A percentile compares a stretch with the other conserved stretches of the same genome.
These are phyloP conservation scores for Amphipoea oculea DNA, from an alignment of 2,888 invertebrate species.

Conservation along the genomic window DNA sequence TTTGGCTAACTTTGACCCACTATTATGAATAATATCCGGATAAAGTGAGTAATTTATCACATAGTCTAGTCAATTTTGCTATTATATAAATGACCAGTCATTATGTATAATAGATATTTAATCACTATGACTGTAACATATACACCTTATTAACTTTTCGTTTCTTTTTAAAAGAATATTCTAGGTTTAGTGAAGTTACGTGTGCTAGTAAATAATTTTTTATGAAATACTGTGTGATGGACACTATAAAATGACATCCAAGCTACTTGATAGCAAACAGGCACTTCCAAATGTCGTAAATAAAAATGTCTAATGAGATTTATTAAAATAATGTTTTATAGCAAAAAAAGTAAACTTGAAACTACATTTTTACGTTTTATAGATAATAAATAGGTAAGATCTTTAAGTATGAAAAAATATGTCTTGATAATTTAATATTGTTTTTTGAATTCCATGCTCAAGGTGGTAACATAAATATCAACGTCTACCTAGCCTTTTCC, in stretches of 20 bases:
- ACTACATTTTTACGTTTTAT: neutral
- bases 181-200: neutral
- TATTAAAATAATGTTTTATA: neutral
- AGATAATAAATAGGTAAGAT: neutral
- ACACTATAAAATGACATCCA: constrained; percentile 9
- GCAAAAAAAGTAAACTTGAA: neutral
- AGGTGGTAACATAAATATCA: too few relatives aligned
- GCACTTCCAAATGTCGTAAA: constrained; percentile 2
- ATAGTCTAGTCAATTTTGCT: too few relatives aligned
- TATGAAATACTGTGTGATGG: neutral
- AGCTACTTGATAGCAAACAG: neutral
- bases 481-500: too few relatives aligned
- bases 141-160: constrained; percentile 21
- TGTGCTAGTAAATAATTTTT: constrained; percentile 5
- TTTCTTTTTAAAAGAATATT: neutral
- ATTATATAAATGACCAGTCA: too few relatives aligned
- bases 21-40: too few relatives aligned
- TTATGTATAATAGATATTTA: too few relatives aligned
- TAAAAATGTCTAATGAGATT: neutral
- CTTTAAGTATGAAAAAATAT: too few relatives aligned
- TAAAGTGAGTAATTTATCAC: too few relatives aligned
- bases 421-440: too few relatives aligned
- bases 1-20: too few relatives aligned
- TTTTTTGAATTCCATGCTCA: too few relatives aligned
- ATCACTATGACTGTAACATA: too few relatives aligned